These are phyloP conservation scores for Aphrophora alni DNA, from an alignment of 2,888 invertebrate genomes.

Conservation along the genomic window DNA sequence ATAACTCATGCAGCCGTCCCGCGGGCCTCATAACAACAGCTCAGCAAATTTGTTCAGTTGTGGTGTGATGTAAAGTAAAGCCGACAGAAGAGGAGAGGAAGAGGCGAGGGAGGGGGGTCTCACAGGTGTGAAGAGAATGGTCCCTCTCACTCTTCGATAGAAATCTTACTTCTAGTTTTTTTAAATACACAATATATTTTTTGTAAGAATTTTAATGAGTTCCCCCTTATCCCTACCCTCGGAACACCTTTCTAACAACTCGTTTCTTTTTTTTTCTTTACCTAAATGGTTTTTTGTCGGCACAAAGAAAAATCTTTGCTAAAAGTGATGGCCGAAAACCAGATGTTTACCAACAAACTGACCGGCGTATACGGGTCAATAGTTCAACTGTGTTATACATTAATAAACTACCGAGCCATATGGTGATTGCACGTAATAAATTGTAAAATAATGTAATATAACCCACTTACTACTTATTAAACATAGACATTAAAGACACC, in stretches of 20 bases:
- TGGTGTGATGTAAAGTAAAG: slow-evolving; percentile 18
- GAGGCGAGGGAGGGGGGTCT: background rate
- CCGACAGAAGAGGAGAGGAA: slow-evolving; percentile 8
- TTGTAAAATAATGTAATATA: no score
- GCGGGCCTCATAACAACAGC: background rate
- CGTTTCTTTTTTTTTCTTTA: background rate
- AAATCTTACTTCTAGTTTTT: slow-evolving; percentile 2
- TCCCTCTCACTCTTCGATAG: background rate
- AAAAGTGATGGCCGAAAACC: background rate
- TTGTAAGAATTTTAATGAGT: slow-evolving; percentile 6
- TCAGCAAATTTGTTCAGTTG: background rate
- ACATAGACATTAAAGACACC: no score
- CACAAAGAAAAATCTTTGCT: background rate
- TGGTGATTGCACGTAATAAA: no score
- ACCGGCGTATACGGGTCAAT: background rate
- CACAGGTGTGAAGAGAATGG: background rate
- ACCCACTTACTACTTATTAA: no score
- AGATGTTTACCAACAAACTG: background rate
- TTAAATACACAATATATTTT: slow-evolving; percentile 9
- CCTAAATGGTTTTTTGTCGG: background rate
- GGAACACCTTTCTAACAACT: background rate
- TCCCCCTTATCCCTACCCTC: background rate
- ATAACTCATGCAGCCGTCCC: slow-evolving; percentile 29
- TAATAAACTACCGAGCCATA: no score
- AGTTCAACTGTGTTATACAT: no score